phyloP scores from a whole-genome alignment of 2,888 invertebrate genomes.

The Spilarctia lutea region DNA sequence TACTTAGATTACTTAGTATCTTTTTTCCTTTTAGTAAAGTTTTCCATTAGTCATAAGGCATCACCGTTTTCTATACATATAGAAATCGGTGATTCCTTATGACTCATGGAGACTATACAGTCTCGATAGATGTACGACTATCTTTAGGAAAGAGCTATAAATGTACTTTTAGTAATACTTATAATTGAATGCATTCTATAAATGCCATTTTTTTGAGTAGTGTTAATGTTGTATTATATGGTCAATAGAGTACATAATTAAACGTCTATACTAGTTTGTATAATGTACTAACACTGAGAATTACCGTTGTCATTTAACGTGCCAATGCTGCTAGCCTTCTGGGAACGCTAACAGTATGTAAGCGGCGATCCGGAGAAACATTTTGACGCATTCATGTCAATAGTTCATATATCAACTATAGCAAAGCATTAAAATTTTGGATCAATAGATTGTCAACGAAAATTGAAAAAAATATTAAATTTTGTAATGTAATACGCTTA shows the following conservation, averaged over 20 bases:
- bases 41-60: background rate
- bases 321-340: background rate
- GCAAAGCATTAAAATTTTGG: background rate
- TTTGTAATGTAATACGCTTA: background rate
- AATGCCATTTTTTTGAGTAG: background rate
- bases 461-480: no score
- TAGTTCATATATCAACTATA: background rate
- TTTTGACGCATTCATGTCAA: background rate
- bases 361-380: background rate
- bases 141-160: no score
- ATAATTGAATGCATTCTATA: background rate
- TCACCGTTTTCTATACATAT: background rate
- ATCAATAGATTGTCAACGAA: no score
- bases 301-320: background rate
- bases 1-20: background rate
- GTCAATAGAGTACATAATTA: background rate
- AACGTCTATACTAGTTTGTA: background rate
- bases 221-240: no score
- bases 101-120: no score
- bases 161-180: no score
- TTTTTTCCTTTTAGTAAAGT: background rate
- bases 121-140: background rate
- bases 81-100: no score
- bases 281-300: background rate
- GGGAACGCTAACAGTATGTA: background rate